Conservation (phyloP, 2,888 invertebrate genomes). For the Calephelis perditalis region DNA sequence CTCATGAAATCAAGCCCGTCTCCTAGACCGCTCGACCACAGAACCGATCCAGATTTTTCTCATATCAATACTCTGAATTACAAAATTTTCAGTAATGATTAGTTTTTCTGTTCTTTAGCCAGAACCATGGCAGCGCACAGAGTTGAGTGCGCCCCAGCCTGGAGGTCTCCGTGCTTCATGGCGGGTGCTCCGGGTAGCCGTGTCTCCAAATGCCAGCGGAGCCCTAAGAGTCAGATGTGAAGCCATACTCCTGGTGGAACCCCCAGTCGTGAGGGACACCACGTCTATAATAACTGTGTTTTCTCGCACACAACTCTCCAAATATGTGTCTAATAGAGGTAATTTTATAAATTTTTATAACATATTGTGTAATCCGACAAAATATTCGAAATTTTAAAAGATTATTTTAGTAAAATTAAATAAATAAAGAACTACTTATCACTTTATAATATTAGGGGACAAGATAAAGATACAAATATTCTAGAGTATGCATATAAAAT, state of each 20-base stretch:
- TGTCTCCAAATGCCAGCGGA: constrained; percentile 57
- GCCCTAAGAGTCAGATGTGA: constrained; percentile 62
- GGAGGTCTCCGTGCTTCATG: constrained; percentile 64
- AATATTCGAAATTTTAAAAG: too few species aligned
- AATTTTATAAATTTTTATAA: constrained; percentile 4
- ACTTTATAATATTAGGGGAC: too few species aligned
- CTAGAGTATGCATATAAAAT: too few species aligned
- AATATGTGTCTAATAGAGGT: constrained; percentile 65
- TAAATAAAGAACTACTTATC: too few species aligned
- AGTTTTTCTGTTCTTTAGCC: constrained; percentile 39
- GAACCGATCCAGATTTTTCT: too few species aligned
- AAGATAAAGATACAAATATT: too few species aligned
- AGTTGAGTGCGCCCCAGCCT: constrained; percentile 46
- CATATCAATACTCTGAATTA: too few species aligned
- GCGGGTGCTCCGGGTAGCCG: constrained; percentile 54
- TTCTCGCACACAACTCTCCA: constrained; percentile 63
- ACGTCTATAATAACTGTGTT: constrained; percentile 56
- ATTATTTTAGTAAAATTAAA: too few species aligned
- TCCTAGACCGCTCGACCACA: too few species aligned
- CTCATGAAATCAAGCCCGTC: too few species aligned
- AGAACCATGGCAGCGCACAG: constrained; percentile 64
- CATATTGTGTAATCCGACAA: constrained; percentile 22
- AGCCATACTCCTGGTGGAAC: constrained; percentile 55
- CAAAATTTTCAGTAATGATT: neutral
- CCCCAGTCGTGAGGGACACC: constrained; percentile 56